phyloP scores from a whole-genome alignment of 35 echinoderm and acorn worm species.

The Chiridota heheva region DNA sequence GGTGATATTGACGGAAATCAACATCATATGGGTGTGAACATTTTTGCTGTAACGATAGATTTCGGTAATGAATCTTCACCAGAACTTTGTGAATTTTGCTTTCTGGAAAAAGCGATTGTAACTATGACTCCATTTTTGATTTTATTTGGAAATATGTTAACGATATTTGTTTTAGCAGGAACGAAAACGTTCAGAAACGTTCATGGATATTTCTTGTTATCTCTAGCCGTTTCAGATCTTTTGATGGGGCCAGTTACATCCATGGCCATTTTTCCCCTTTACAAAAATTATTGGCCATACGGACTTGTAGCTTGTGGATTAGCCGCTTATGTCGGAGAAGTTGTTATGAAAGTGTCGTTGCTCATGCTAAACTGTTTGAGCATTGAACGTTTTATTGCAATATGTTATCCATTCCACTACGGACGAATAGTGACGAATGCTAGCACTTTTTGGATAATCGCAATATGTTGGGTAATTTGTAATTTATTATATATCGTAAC shows the following conservation, averaged over 20 bases:
- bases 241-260: conserved; percentile 34
- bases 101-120: conserved; percentile 22
- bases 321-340: conserved; percentile 27
- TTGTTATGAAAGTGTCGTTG: conserved; percentile 33
- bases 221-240: conserved; percentile 28
- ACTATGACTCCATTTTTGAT: conserved; percentile 5
- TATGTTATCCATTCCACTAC: conserved; percentile 38
- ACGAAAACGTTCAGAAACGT: conserved; percentile 36
- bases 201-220: conserved; percentile 30
- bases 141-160: conserved; percentile 25
- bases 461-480: conserved; percentile 9
- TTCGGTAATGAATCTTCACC: neutral
- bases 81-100: neutral
- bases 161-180: conserved; percentile 7
- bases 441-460: neutral
- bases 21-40: too few species aligned
- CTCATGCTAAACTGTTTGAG: conserved; percentile 16
- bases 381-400: conserved; percentile 31
- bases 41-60: neutral
- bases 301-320: neutral
- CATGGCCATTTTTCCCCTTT: conserved; percentile 20
- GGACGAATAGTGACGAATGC: neutral
- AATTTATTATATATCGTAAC: conserved; percentile 32
- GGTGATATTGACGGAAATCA: too few species aligned
- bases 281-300: conserved; percentile 20